phyloP scores from a whole-genome alignment of 1,140 invertebrate species.

The Globodera ellingtonae region DNA sequence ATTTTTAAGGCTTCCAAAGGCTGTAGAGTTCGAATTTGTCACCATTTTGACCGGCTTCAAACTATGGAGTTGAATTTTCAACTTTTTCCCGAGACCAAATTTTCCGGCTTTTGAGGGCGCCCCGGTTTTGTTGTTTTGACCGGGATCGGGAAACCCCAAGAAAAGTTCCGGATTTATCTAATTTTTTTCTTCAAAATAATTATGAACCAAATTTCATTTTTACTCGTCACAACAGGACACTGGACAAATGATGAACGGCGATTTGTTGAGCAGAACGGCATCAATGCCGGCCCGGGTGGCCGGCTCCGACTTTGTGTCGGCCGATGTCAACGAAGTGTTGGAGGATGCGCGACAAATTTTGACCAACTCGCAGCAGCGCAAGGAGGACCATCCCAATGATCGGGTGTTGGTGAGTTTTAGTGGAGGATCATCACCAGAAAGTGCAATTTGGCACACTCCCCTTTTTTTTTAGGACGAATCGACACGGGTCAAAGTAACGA shows the following conservation, averaged over 20 bases:
- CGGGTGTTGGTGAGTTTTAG: conserved; percentile 24
- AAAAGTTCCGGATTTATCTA: no score
- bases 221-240: no score
- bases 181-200: no score
- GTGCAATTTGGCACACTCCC: neutral
- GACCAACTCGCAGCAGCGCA: conserved; percentile 40
- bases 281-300: neutral
- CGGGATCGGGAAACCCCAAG: no score
- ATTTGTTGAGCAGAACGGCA: neutral
- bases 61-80: no score
- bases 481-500: conserved; percentile 51
- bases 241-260: neutral
- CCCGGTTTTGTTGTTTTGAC: no score
- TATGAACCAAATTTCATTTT: neutral
- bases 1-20: no score
- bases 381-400: conserved; percentile 42
- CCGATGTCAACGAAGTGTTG: conserved; percentile 52
- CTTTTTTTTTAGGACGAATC: conserved; percentile 36
- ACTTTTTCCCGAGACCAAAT: no score
- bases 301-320: conserved; percentile 44
- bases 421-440: neutral
- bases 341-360: conserved; percentile 53
- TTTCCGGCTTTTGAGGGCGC: no score
- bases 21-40: no score
- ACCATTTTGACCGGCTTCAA: no score